Base-by-base conservation (phyloP, 2,797 vertebrate genomes). In the Danio aesculapii region DNA sequence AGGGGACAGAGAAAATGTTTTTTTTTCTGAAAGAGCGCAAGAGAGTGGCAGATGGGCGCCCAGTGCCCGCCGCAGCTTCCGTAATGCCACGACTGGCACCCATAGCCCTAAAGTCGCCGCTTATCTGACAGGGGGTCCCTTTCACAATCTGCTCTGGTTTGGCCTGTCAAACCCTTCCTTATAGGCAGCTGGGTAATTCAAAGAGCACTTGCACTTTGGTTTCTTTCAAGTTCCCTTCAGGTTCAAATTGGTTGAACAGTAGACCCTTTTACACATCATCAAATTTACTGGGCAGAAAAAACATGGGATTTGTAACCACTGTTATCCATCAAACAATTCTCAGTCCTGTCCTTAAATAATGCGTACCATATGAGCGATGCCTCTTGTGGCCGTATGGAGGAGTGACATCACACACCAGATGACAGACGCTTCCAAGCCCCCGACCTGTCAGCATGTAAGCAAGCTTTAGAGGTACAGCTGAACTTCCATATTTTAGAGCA, bases 121-220 rank as follows among this genome's bases (percentile, higher is more conserved):
- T 82, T 81, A 71, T 84, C 81, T 61, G 63, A 77, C 66, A 58
- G 84, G 75, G 73, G 73, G 64, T 84, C 62, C 21, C 61, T 75
- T 50, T 84, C 79, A 85, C 90, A 91, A 92, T 93, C 90, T 91
- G 90, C 88, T 90, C 85, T 79, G 82, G 81, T 91, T 91, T 92
- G 91, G 89, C 90, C 86, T 83, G 62, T 86, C 67, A 77, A 55
- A 73, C 72, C 75, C 66, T 55, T 75, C 44, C 49, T 74, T 39
- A 79, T 53, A 79, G 89, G 76, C 87, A 80, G 80, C 81, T 61
- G 84, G 63, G 82, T 81, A 83, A 88, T 87, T 89, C 89, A 86
- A 77, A 82, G 77, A 76, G 61, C 84, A 76, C 11, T 77, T 83
- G 83, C 84, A 84, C 68, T 71, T 70, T 55, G 75, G 85, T 47